Base-by-base conservation (phyloP, 2,888 invertebrate species). In the Muschampia staudingeri region DNA sequence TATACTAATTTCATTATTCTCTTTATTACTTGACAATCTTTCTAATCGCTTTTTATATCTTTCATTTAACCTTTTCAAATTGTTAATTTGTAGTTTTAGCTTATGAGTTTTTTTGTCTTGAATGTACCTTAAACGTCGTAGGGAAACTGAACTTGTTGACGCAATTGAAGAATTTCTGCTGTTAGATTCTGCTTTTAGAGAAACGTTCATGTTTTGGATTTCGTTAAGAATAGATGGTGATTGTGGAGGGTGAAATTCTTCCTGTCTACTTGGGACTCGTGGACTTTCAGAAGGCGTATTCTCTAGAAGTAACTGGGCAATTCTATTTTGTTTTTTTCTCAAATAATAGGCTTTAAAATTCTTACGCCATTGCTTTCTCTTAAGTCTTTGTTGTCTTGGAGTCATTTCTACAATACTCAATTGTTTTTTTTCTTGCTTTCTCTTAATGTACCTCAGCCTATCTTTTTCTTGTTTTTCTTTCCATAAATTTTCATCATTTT, bases 391-490 rank as follows among this genome's bases (percentile, higher is more conserved):
- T 61, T 19, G 61, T 25, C 25, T 61, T 61, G 61, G n/a, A 25
- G 61, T 61, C 61, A 61, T 61, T 61, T 61, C 61, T 9, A n/a
- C n/a, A 61, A 61, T 61, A 19, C 19, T 25, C 6, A 61, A 19
- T 61, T 61, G 61, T 25, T 61, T 61, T 61, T 61, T 61, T 25
- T 61, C 61, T 25, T 61, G 19, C 48, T 19, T 25, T 19, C 61
- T 19, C 61, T 61, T 61, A 7, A 61, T 61, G 11, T 61, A 61
- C 7, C 61, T n/a, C 25, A 61, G 61, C 14, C 48, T 48, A 14
- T 48, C 48, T 48, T 48, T 61, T 61, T 61, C 19, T 61, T 61
- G 61, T 19, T 61, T 61, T 61, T 61, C 61, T 61, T 61, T 61
- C 25, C 61, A 61, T 25, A 61, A 61, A 61, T 19, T 61, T 25